Evolutionary conservation across 2,113 vertebrate species (phyloP), one percentile per base, ranked within the genome.

Genomic region (Forbesichthys agassizii): DNA sequence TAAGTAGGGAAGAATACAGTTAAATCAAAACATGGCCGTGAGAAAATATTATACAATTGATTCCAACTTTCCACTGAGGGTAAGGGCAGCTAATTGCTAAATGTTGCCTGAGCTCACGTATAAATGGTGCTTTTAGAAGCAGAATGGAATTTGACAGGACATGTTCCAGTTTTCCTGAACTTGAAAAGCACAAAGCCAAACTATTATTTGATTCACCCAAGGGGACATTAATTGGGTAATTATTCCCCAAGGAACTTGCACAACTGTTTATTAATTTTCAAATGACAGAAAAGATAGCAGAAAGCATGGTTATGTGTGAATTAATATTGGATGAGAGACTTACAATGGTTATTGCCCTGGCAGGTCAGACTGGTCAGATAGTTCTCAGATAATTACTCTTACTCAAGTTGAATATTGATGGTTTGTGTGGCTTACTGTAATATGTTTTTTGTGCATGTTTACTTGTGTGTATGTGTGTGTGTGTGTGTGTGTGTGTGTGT

Each of bases 301-400:
- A 27, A 27, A 27, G 3, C 27, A 27, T 3, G 27, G 27, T 27
- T 27, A 27, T 27, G 27, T 27, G 27, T 27, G 27, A 27, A 27
- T 27, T 27, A 27, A 27, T 42, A 8, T 42, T 6, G 64, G 49
- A 58, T 33, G 69, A 20, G 61, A 80, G 86, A 86, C 86, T 86
- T 86, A 70, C 52, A 46, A 1, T 77, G 83, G 47, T 88, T 88
- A 86, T 69, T 60, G 77, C 78, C 84, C 85, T 87, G 70, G 71
- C 71, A 68, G 80, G 84, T 84, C 80, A 83, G 67, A 79, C 80
- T 48, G 79, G 87, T 88, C 77, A 79, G 59, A 82, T 64, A 69
- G 67, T 42, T 56, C 27, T 53, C 64, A 73, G 73, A 79, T 56
- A 71, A 66, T 75, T 67, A 66, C 49, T 27, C 2, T 69, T 33